Conservation (phyloP, 2,888 invertebrate species). For the Diaphora mendica region DNA sequence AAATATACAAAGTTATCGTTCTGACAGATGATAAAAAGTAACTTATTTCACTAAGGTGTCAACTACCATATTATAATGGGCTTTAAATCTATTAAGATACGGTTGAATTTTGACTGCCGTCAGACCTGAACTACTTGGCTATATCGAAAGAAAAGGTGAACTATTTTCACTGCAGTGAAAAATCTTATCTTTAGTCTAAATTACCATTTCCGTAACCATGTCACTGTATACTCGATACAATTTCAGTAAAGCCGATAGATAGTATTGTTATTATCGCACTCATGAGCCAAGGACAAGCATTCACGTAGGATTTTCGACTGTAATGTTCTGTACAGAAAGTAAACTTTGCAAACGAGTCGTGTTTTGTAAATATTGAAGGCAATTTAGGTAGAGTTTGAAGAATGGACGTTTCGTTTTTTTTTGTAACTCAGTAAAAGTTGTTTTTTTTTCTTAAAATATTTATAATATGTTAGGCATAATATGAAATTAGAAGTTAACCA, state of each 20-base stretch:
- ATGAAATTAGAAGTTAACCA: too few species aligned
- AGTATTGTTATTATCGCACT: conserved; percentile 26
- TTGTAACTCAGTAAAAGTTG: not conserved
- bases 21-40: too few species aligned
- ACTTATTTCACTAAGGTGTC: too few species aligned
- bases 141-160: not conserved
- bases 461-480: too few species aligned
- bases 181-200: not conserved
- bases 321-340: not conserved
- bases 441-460: too few species aligned
- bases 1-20: too few species aligned
- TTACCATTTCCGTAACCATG: conserved; percentile 8
- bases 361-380: conserved; percentile 27
- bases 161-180: not conserved
- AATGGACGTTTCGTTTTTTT: conserved; percentile 1
- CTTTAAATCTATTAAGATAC: too few species aligned
- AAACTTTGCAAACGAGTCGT: not conserved
- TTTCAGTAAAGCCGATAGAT: conserved; percentile 35
- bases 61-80: too few species aligned
- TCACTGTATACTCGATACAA: conserved; percentile 24
- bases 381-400: conserved; percentile 20
- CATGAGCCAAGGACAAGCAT: conserved; percentile 12
- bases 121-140: too few species aligned
- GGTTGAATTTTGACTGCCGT: too few species aligned
- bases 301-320: conserved; percentile 17